Evolutionary conservation across 30 jellyfish, hydroid and myxozoan genomes (phyloP), one percentile per base, ranked within the genome.

Genomic region (Hydra vulgaris): DNA sequence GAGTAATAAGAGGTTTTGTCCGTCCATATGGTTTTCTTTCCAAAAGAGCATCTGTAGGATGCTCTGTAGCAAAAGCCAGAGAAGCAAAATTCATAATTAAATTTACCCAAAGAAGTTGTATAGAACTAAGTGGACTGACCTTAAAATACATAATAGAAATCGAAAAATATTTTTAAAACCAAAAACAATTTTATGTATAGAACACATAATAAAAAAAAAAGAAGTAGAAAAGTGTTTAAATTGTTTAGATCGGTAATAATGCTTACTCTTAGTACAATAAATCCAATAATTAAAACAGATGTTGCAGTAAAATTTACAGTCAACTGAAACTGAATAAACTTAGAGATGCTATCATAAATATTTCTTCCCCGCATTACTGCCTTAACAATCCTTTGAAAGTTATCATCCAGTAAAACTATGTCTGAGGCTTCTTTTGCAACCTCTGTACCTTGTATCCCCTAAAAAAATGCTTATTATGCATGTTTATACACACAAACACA

Each of bases 311-410:
- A 77, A 72, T 95, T 95, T 79, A 95, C 99, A 55, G 99, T 95
- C 82, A 95, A 82, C 72, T 95, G 99, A 80, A 95, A 95, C 86
- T 89, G 97, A 66, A 95, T 89, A 81, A 95, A 95, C 84, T 95
- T 95, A 18, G 99, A 86, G 66, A 95, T 95, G 88, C 97, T 85
- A 76, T 95, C 99, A 69, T 95, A 95, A 25, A 95, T 98, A 85
- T 95, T 95, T 61, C 99, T 76, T 73, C 99, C 99, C 99, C 99
- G 89, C 89, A 91, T 89, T 23, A 95, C 97, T 18, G 99, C 99
- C 70, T 81, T 92, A 18, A 95, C 99, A 81, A 95, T 95, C 69
- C 97, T 95, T 72, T 81, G 77, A 81, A 95, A 95, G 78, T 95
- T 95, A 83, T 95, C 99, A 85, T 95, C 99, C 17, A 98, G 89